phyloP scores from a whole-genome alignment of 2,797 vertebrate genomes.

The Diplodus puntazzo region DNA sequence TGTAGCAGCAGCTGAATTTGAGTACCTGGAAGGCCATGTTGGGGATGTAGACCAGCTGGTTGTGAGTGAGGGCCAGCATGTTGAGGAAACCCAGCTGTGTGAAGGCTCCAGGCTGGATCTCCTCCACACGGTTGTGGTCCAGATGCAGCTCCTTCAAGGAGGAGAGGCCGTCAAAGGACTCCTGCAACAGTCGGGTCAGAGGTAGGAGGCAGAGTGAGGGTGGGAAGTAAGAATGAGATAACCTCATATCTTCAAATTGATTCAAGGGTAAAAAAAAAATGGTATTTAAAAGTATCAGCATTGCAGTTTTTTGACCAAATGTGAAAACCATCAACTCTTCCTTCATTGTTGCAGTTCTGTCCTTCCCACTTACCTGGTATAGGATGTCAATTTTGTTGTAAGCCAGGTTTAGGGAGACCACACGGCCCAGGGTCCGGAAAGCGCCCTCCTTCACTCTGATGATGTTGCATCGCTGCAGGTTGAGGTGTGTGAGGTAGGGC shows the following conservation, averaged over 20 bases:
- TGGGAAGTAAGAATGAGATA: no score
- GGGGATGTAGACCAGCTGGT: slow-evolving; percentile 92
- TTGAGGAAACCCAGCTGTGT: slow-evolving; percentile 88
- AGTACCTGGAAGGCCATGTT: slow-evolving; percentile 91
- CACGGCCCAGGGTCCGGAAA: slow-evolving; percentile 89
- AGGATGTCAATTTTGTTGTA: slow-evolving; percentile 88
- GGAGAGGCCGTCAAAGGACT: slow-evolving; percentile 91
- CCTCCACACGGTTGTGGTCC: slow-evolving; percentile 90
- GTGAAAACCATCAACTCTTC: background rate
- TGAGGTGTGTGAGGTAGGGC: slow-evolving; percentile 90
- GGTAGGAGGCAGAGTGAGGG: background rate
- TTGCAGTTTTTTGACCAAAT: background rate
- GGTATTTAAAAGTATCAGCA: no score
- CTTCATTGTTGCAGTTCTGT: background rate
- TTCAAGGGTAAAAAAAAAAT: no score
- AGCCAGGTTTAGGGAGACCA: slow-evolving; percentile 91
- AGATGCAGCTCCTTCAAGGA: slow-evolving; percentile 90
- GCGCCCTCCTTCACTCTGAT: slow-evolving; percentile 89
- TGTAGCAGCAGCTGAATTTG: background rate
- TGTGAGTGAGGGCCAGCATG: slow-evolving; percentile 88
- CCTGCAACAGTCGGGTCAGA: slow-evolving; percentile 69
- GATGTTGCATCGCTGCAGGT: slow-evolving; percentile 88
- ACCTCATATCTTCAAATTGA: background rate
- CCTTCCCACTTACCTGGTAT: slow-evolving; percentile 82
- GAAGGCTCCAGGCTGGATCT: slow-evolving; percentile 92